Evolutionary conservation across 2,113 vertebrate species (phyloP).

Genomic region (Otocyon megalotis): DNA sequence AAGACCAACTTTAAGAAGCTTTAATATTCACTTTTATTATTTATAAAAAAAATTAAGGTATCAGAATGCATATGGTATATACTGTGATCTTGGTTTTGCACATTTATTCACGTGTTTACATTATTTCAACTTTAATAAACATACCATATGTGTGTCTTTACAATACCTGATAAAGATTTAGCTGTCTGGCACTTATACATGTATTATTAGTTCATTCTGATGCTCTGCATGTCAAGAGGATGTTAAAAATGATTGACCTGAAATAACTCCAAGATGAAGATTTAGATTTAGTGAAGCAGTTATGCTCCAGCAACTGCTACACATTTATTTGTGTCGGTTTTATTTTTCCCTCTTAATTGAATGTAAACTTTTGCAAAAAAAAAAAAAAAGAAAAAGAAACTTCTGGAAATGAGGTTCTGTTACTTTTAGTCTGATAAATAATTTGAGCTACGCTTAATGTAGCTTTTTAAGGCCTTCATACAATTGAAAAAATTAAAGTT

Average conservation of each 20-base stretch:
- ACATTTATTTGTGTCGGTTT: constrained; percentile 67
- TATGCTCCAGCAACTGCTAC: constrained; percentile 80
- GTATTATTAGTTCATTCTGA: constrained; percentile 82
- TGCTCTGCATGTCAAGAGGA: constrained; percentile 63
- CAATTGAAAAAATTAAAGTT: constrained; percentile 85
- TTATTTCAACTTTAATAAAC: constrained; percentile 86
- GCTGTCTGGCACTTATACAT: constrained; percentile 86
- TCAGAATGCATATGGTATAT: constrained; percentile 84
- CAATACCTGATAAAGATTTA: constrained; percentile 86
- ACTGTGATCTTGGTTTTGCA: constrained; percentile 82
- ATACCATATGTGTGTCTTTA: constrained; percentile 86
- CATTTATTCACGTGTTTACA: constrained; percentile 86
- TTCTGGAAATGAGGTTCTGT: constrained; percentile 79
- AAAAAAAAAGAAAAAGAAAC: constrained; percentile 44
- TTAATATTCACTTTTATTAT: constrained; percentile 86
- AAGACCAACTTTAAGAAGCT: constrained; percentile 83
- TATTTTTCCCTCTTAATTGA: constrained; percentile 79
- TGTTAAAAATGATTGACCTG: constrained; percentile 74
- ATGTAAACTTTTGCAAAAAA: constrained; percentile 85
- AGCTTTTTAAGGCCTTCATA: constrained; percentile 91
- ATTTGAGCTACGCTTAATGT: constrained; percentile 85
- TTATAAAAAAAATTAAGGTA: constrained; percentile 86
- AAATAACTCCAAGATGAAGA: constrained; percentile 79
- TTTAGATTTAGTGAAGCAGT: constrained; percentile 80
- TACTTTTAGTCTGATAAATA: constrained; percentile 88